A percentile compares a stretch with the other conserved stretches of the same genome.
These are phyloP conservation scores for Beroe forskalii DNA, from an alignment of 37 sponge, comb jelly and placozoan species.

Conservation along the genomic window DNA sequence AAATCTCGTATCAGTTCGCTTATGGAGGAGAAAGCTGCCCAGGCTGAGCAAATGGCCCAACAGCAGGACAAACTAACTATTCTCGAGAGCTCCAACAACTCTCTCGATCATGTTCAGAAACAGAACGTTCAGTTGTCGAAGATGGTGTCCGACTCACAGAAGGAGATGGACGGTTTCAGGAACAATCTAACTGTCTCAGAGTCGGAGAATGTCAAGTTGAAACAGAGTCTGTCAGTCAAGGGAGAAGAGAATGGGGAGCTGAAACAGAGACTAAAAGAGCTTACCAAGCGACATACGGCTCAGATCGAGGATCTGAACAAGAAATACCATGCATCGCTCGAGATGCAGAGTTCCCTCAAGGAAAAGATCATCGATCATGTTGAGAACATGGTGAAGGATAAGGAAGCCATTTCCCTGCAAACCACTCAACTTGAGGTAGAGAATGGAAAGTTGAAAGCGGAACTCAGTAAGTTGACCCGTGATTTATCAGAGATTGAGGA, in stretches of 20 bases:
- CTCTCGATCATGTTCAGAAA: neutral
- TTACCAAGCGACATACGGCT: slow-evolving; percentile 10
- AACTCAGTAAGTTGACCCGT: neutral
- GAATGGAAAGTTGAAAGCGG: neutral
- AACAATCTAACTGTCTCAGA: neutral
- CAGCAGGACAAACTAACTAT: neutral
- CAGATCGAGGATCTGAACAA: slow-evolving; percentile 31
- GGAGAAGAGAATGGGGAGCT: slow-evolving; percentile 24
- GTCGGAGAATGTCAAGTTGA: neutral
- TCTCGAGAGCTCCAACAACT: neutral
- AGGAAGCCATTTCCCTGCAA: neutral
- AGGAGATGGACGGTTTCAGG: neutral
- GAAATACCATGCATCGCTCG: neutral
- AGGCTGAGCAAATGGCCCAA: neutral
- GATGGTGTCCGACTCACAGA: neutral
- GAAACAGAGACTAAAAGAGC: slow-evolving; percentile 17
- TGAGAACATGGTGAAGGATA: neutral
- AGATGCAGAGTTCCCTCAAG: neutral
- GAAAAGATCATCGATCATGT: neutral
- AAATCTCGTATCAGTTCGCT: neutral
- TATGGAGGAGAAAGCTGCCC: neutral
- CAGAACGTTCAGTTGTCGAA: slow-evolving; percentile 11
- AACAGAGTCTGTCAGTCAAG: neutral
- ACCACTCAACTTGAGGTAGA: slow-evolving; percentile 11
- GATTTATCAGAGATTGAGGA: neutral